Evolutionary conservation across 2,797 vertebrate species (phyloP).

Genomic region (Lindbergichthys nudifrons): DNA sequence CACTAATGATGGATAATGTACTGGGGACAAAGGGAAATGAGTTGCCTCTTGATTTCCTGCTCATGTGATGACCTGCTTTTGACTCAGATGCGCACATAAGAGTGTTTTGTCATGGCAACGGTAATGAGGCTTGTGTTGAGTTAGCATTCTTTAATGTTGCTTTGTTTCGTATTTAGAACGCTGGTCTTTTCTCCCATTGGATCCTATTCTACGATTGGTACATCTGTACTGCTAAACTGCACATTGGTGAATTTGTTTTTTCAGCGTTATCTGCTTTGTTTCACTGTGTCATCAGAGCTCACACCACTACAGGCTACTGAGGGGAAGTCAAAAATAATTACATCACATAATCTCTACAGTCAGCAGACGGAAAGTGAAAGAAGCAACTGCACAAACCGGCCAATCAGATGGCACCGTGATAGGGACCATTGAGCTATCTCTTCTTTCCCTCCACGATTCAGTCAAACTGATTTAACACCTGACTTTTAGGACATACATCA

Average conservation of each 20-base stretch:
- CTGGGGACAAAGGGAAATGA: conserved; percentile 37
- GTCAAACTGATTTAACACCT: conserved; percentile 26
- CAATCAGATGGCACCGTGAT: conserved; percentile 51
- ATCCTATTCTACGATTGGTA: neutral
- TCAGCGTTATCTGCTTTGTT: conserved; percentile 38
- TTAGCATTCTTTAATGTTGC: conserved; percentile 1
- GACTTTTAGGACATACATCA: conserved; percentile 8
- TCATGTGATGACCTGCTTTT: conserved; percentile 30
- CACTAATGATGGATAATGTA: conserved; percentile 39
- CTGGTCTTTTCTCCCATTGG: neutral
- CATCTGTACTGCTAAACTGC: neutral
- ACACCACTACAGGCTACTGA: conserved; percentile 54
- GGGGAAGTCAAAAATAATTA: conserved; percentile 72
- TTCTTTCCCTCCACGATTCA: conserved; percentile 22
- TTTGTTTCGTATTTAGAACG: no score
- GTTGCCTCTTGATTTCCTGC: conserved; percentile 22
- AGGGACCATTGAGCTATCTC: conserved; percentile 26
- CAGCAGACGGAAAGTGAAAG: conserved; percentile 59
- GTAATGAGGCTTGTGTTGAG: conserved; percentile 4
- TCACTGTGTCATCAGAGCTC: conserved; percentile 51
- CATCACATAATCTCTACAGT: conserved; percentile 66
- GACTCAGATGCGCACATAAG: conserved; percentile 49
- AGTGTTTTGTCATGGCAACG: conserved; percentile 35
- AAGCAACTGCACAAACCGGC: conserved; percentile 48
- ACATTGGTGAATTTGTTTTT: conserved; percentile 29